Conservation (phyloP, 1,140 invertebrate species). For the Aradophagus sp. region DNA sequence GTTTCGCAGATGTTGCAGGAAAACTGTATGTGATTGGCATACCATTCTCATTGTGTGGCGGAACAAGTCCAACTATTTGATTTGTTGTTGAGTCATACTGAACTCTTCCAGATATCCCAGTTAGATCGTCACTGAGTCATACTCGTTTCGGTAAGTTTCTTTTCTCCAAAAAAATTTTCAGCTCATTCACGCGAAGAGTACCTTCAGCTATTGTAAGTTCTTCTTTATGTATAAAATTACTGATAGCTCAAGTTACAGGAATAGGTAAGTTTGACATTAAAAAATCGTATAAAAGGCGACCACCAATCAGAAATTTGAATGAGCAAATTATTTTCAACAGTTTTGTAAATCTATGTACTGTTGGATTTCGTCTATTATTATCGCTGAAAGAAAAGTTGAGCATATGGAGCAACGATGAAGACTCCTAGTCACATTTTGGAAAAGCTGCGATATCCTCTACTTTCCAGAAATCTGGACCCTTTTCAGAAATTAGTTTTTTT, state of each 20-base stretch:
- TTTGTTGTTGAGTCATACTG: conserved; percentile 13
- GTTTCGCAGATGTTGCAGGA: no score
- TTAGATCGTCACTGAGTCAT: conserved; percentile 14
- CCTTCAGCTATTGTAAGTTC: conserved; percentile 4
- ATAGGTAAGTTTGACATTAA: conserved; percentile 4
- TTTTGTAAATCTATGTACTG: conserved; percentile 5
- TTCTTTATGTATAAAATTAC: conserved; percentile 2
- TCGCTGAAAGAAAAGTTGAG: conserved; percentile 4
- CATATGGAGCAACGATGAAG: conserved; percentile 6
- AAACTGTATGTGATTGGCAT: no score
- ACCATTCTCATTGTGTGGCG: no score
- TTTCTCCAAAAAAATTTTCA: background rate
- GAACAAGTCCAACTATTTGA: conserved; percentile 8
- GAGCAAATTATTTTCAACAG: conserved; percentile 7
- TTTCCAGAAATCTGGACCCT: conserved; percentile 4
- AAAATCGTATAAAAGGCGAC: conserved; percentile 12
- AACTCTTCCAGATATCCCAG: conserved; percentile 4
- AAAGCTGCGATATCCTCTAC: background rate
- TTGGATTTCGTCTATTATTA: background rate
- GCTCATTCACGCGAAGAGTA: background rate
- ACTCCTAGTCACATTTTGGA: conserved; percentile 3
- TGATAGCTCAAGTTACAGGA: background rate
- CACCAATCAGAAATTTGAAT: conserved; percentile 5
- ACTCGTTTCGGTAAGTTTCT: conserved; percentile 4
- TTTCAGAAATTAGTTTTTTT: conserved; percentile 2